A percentile compares a stretch with the other conserved stretches of the same genome.
phyloP scores from a whole-genome alignment of 1,140 invertebrate species.

The Macrobrachium nipponense region DNA sequence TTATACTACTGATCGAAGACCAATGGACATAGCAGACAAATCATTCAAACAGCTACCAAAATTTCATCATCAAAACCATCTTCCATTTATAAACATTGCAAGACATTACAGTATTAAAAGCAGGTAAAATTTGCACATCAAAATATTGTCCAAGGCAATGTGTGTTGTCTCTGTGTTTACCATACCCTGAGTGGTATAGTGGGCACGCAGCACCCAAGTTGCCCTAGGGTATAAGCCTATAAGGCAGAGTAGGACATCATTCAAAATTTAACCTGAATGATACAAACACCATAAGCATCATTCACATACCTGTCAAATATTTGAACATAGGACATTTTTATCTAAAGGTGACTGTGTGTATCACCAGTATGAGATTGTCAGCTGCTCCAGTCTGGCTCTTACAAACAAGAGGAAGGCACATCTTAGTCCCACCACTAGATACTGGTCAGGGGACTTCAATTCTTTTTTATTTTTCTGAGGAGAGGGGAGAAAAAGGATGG shows the following conservation, averaged over 20 bases:
- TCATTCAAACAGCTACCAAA: not conserved
- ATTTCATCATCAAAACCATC: slow-evolving; percentile 9
- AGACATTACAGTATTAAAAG: not conserved
- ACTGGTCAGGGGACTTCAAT: too few relatives aligned
- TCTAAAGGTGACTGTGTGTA: slow-evolving; percentile 31
- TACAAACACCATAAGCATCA: not conserved
- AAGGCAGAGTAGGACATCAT: slow-evolving; percentile 8
- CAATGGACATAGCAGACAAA: not conserved
- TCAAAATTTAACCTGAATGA: not conserved
- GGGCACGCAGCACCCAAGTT: slow-evolving; percentile 47
- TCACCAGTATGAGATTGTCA: slow-evolving; percentile 46
- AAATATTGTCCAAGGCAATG: slow-evolving; percentile 47
- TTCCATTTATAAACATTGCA: not conserved
- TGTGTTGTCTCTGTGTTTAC: slow-evolving; percentile 58
- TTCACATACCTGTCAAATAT: slow-evolving; percentile 16
- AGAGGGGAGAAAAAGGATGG: slow-evolving; percentile 20
- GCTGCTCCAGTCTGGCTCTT: slow-evolving; percentile 50
- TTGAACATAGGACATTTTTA: slow-evolving; percentile 7
- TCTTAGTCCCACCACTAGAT: slow-evolving; percentile 32
- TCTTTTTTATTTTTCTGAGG: too few relatives aligned
- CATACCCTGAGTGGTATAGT: slow-evolving; percentile 54
- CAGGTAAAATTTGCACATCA: slow-evolving; percentile 32
- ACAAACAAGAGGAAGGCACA: slow-evolving; percentile 53
- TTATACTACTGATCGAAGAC: slow-evolving; percentile 4
- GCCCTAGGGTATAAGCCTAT: slow-evolving; percentile 19